Percentiles rank a stretch among this genome's conserved stretches.
phyloP scores from a whole-genome alignment of 2,113 vertebrate genomes.

The Ammodytes marinus region DNA sequence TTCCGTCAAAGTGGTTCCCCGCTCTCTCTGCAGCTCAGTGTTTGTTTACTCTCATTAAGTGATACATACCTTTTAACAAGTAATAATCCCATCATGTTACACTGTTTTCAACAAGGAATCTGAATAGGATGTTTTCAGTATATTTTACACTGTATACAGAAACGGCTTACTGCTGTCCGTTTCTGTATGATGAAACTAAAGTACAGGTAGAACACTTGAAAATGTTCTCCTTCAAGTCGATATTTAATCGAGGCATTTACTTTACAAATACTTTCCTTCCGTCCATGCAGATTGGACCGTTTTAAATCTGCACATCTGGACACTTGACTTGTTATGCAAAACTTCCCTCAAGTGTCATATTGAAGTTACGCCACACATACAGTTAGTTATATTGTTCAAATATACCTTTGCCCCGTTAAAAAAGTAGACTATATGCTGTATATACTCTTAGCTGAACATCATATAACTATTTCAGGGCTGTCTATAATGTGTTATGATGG shows the following conservation, averaged over 20 bases:
- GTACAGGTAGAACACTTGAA: not conserved
- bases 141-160: not conserved
- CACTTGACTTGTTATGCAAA: not conserved
- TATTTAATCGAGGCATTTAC: not conserved
- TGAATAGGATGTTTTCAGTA: no score
- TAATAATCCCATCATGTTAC: not conserved
- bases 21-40: conserved; percentile 38
- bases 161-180: not conserved
- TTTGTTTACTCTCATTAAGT: conserved; percentile 62
- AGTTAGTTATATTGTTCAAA: not conserved
- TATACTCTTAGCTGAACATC: not conserved
- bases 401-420: not conserved
- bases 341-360: not conserved
- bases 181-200: no score
- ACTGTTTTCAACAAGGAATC: not conserved
- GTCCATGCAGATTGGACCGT: not conserved
- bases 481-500: not conserved
- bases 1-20: conserved; percentile 42
- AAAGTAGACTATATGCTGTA: not conserved
- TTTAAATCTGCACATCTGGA: not conserved
- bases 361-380: not conserved
- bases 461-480: not conserved
- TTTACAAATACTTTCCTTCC: not conserved
- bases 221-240: not conserved
- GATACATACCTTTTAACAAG: not conserved